phyloP scores from a whole-genome alignment of 2,888 invertebrate species.

The Stenolophus ochropezus region DNA sequence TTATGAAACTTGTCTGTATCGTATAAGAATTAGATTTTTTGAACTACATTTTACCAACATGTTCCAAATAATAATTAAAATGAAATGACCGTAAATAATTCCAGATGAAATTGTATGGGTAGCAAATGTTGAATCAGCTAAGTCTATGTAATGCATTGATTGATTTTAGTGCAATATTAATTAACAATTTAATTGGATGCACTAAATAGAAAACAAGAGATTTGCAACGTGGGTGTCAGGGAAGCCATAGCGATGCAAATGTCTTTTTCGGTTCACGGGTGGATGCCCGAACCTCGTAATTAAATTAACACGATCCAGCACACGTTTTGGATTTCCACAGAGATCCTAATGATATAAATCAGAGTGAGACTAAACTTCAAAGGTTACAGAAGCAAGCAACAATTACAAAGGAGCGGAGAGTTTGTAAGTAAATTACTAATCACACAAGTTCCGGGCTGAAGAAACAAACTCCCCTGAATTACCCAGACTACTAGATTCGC shows the following conservation, averaged over 20 bases:
- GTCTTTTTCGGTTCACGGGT: slow-evolving; percentile 2
- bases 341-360: slow-evolving; percentile 52
- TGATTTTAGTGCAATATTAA: neutral
- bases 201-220: neutral
- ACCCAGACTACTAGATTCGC: slow-evolving; percentile 1
- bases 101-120: no score
- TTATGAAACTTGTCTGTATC: no score
- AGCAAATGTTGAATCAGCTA: no score
- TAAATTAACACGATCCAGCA: slow-evolving; percentile 39
- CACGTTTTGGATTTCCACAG: slow-evolving; percentile 35
- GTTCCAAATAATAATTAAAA: no score
- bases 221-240: neutral
- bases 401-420: slow-evolving; percentile 53
- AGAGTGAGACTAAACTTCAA: slow-evolving; percentile 38
- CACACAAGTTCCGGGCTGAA: slow-evolving; percentile 42
- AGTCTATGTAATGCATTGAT: no score
- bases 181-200: neutral
- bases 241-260: neutral
- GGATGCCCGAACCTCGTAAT: slow-evolving; percentile 14
- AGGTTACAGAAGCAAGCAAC: slow-evolving; percentile 47
- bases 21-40: no score
- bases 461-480: slow-evolving; percentile 41
- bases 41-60: no score
- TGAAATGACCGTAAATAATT: no score
- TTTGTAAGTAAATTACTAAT: slow-evolving; percentile 56